Evolutionary conservation across 1,140 invertebrate genomes (phyloP), one percentile per base, ranked within the genome.

Genomic region (Bombyx mandarina): DNA sequence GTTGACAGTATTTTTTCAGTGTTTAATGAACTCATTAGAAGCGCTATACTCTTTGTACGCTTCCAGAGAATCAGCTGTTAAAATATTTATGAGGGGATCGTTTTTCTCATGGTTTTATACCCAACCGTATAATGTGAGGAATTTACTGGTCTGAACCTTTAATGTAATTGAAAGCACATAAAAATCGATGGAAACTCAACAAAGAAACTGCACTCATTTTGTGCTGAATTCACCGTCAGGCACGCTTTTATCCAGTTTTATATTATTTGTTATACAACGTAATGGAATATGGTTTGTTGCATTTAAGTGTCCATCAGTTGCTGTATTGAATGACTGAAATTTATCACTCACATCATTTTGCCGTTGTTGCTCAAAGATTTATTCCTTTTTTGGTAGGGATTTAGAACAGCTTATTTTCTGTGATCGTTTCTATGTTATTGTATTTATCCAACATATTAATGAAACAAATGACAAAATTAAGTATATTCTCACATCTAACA

Each of bases 11-110:
- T 12, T 22, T 12, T 54, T 8, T 18, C 12, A 46, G 9, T 44
- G 18, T 54, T 54, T 54, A 18, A 54, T 45, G 35, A 45, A 54
- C 12, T 22, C 43, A 44, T 54, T 45, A 45, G 45, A 54, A 54
- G n/a, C n/a, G 35, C 22, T 12, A 46, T 45, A 52, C 54, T 58
- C 57, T 63, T 62, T 60, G 45, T 43, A 35, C 54, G 48, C 54
- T 59, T 45, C 47, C 26, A 35, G 26, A 51, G 52, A 54, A 64
- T 44, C 56, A 69, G 66, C 67, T 69, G 64, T 66, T 75, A 69
- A 75, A 75, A 75, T 77, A 75, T 77, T 75, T 78, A 78, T 76
- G 66, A 69, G 69, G 47, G 49, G 61, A 66, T 61, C 69, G 69
- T 72, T 35, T 71, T 69, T 73, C 62, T 67, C 63, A 58, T 61